Base-by-base conservation (phyloP, 2,797 vertebrate species). In the Sitta carolinensis region DNA sequence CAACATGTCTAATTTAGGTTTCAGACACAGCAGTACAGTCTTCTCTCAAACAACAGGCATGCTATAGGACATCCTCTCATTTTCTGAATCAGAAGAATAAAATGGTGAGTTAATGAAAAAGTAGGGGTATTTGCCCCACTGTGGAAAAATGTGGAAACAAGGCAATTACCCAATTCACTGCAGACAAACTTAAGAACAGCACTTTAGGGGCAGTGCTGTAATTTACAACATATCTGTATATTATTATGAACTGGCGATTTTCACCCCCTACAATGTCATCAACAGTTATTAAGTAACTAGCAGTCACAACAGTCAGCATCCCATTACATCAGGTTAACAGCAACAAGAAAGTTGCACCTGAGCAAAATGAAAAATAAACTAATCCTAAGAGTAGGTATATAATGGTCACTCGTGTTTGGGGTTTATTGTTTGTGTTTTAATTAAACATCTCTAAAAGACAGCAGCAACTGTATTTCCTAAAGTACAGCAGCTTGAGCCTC, bases 81-180 rank as follows among this genome's bases (percentile, higher is more conserved):
- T 81, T 36, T 73, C 36, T 48, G 42, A 62, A 58, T 3, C 45
- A 47, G 50, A 59, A 57, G 5, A 87, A 52, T 16, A 51, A 67
- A 57, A 73, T 0, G 0, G 4, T n/a, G 29, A 82, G 6, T 9
- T 61, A 11, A 50, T 26, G 27, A 27, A 90, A 42, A 59, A 16
- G 2, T 3, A 3, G 1, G 3, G 3, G 2, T 13, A 52, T 52
- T 42, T 36, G 11, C 13, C 55, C 70, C 8, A 32, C 16, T n/a
- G 7, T 45, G 34, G 42, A 63, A 89, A 84, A 70, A 58, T 0
- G 8, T 15, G 15, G 42, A 67, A 88, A 47, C 2, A 23, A 42
- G 42, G 25, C 10, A 83, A 57, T 30, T 64, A 80, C 2, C 11
- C 19, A 50, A 26, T 40, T 92, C 19, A 77, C 11, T 61, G 30